Evolutionary conservation across 2,797 vertebrate species (phyloP).

Genomic region (Sebastes ruberrimus): DNA sequence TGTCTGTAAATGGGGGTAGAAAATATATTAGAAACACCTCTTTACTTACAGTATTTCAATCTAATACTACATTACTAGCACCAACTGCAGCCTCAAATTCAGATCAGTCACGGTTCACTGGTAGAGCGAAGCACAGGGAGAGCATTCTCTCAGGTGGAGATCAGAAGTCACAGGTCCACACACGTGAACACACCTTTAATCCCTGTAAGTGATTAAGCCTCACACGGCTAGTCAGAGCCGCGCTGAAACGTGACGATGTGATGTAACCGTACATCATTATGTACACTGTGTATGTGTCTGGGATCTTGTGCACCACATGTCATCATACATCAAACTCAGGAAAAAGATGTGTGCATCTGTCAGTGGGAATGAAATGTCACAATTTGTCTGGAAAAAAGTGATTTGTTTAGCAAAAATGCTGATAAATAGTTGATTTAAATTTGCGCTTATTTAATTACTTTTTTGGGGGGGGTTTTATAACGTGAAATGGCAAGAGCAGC

Average conservation of each 20-base stretch:
- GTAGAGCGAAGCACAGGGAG: background rate
- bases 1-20: background rate
- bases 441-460: background rate
- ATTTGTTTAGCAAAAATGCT: background rate
- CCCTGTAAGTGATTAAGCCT: conserved; percentile 34
- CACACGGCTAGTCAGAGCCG: background rate
- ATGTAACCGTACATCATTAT: background rate
- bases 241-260: background rate
- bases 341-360: background rate
- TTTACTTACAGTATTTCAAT: background rate
- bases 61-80: background rate
- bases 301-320: background rate
- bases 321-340: background rate
- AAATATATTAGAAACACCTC: background rate
- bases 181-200: conserved; percentile 39
- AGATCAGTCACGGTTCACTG: background rate
- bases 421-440: background rate
- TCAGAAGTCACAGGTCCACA: conserved; percentile 36
- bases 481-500: background rate
- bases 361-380: background rate
- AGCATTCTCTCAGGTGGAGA: background rate
- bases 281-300: background rate
- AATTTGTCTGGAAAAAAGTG: background rate
- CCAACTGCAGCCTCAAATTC: background rate
- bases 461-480: too few relatives aligned